phyloP scores from a whole-genome alignment of 2,113 vertebrate genomes.

The Ceyx melanurus region DNA sequence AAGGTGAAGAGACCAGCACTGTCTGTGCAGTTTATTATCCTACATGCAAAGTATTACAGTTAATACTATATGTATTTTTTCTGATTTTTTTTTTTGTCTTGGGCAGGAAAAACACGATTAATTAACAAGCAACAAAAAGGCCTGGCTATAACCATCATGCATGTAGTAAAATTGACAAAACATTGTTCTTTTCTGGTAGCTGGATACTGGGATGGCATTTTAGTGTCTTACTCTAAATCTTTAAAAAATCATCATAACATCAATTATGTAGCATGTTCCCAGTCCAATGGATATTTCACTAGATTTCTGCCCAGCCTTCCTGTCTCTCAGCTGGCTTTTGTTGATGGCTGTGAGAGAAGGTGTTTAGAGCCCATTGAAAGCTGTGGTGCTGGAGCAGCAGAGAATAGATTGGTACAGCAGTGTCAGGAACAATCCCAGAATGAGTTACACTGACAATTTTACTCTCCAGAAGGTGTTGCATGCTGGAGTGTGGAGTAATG shows the following conservation, averaged over 20 bases:
- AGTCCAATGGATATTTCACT: not conserved
- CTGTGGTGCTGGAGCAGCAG: not conserved
- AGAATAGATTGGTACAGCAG: not conserved
- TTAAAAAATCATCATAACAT: not conserved
- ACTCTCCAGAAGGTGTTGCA: not conserved
- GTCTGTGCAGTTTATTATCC: not conserved
- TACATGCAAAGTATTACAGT: not conserved
- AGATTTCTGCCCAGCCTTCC: not conserved
- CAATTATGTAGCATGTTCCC: not conserved
- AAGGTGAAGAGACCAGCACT: not conserved
- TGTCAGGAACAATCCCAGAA: not conserved
- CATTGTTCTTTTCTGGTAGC: not conserved
- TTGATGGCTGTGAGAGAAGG: not conserved
- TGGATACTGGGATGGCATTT: not conserved
- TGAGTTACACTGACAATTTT: not conserved
- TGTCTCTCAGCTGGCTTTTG: not conserved
- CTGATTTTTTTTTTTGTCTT: not conserved
- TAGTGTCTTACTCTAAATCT: not conserved
- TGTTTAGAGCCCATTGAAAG: not conserved
- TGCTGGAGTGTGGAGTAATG: not conserved
- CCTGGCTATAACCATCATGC: not conserved
- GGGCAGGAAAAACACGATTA: not conserved
- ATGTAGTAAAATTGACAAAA: not conserved
- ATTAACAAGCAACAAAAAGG: not conserved
- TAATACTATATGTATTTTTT: not conserved